Conservation (phyloP, 2,797 vertebrate species). For the Rhinogobio ventralis region DNA sequence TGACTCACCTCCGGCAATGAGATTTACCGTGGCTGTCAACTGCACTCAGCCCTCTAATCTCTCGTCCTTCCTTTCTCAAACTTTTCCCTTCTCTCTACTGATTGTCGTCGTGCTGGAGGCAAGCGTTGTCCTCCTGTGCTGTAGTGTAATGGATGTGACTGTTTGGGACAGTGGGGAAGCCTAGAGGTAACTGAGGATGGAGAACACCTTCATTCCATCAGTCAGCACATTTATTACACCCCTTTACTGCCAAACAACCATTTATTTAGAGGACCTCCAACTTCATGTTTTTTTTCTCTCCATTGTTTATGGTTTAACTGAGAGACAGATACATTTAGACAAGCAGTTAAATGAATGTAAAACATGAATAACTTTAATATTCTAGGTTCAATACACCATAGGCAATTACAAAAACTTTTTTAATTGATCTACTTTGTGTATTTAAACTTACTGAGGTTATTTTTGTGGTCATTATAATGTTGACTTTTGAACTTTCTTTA, state of each 20-base stretch:
- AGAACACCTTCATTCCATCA: no score
- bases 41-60: conserved; percentile 8
- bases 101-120: conserved; percentile 56
- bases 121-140: conserved; percentile 31
- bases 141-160: conserved; percentile 30
- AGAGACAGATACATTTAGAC: neutral
- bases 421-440: no score
- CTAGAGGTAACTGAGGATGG: conserved; percentile 16
- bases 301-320: no score
- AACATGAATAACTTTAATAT: neutral
- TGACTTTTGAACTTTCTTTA: neutral
- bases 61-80: neutral
- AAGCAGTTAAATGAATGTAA: neutral
- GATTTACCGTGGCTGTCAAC: conserved; percentile 59
- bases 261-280: no score
- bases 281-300: no score
- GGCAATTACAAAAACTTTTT: neutral
- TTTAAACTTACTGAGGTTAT: neutral
- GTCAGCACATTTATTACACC: conserved; percentile 37
- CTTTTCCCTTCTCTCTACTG: conserved; percentile 23
- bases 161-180: conserved; percentile 4
- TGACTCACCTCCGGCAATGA: conserved; percentile 53
- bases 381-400: neutral
- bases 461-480: neutral
- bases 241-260: conserved; percentile 60